Percentiles rank a stretch among this genome's conserved stretches.
Conservation (phyloP, 2,888 invertebrate genomes). For the Plebejus anna region DNA sequence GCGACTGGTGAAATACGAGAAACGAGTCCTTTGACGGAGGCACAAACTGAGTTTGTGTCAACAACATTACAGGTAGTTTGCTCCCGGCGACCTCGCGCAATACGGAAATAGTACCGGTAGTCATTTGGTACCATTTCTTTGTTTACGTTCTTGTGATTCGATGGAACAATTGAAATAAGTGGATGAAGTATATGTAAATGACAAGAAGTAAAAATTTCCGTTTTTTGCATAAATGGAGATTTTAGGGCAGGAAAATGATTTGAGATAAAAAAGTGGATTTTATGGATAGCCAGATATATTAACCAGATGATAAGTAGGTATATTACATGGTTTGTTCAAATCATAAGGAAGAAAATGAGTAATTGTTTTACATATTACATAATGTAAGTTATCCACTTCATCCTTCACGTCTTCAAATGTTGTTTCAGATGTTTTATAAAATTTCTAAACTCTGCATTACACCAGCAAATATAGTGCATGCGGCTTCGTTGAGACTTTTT, state of each 20-base stretch:
- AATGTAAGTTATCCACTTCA: too few relatives aligned
- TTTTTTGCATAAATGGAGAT: too few relatives aligned
- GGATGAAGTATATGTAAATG: background rate
- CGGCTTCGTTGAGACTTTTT: background rate
- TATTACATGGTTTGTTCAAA: too few relatives aligned
- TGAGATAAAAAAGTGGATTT: too few relatives aligned
- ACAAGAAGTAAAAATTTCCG: too few relatives aligned
- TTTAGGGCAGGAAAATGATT: too few relatives aligned
- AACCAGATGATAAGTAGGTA: too few relatives aligned
- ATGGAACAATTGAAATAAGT: background rate
- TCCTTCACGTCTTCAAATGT: background rate
- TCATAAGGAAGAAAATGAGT: too few relatives aligned
- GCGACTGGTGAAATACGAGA: background rate
- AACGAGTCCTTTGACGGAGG: constrained; percentile 12
- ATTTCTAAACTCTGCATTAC: too few relatives aligned
- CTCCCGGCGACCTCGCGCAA: background rate
- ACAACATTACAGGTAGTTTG: constrained; percentile 22
- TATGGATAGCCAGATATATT: too few relatives aligned
- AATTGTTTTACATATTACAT: too few relatives aligned
- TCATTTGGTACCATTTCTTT: background rate
- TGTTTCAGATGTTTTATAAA: too few relatives aligned
- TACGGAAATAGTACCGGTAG: constrained; percentile 13
- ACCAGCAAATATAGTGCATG: background rate
- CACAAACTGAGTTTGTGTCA: constrained; percentile 21
- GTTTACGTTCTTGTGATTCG: constrained; percentile 6